A percentile compares a stretch with the other conserved stretches of the same genome.
Conservation (phyloP, 2,113 vertebrate genomes). For the Sander lucioperca region DNA sequence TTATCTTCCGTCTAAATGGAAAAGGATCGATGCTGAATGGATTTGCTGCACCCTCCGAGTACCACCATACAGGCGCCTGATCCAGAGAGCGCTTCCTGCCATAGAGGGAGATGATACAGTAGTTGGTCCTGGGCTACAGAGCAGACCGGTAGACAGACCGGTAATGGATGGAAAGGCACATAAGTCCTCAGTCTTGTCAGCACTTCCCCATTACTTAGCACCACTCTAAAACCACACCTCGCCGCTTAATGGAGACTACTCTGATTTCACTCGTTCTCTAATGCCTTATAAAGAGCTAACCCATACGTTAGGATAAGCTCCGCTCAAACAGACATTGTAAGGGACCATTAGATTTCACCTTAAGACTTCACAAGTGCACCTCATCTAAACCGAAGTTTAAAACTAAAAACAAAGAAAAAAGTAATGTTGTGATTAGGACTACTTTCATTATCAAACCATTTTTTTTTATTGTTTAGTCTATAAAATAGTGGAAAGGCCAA, state of each 20-base stretch:
- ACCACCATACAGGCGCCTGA: constrained; percentile 61
- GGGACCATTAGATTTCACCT: neutral
- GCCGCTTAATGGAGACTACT: constrained; percentile 75
- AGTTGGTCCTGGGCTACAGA: constrained; percentile 46
- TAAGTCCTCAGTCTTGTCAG: constrained; percentile 77
- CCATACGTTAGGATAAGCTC: constrained; percentile 28
- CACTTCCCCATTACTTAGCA: constrained; percentile 79
- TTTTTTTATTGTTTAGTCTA: neutral
- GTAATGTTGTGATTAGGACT: neutral
- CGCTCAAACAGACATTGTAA: constrained; percentile 17
- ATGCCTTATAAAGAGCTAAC: constrained; percentile 66
- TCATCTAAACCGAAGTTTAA: neutral
- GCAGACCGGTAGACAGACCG: constrained; percentile 66
- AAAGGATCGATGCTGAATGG: constrained; percentile 80
- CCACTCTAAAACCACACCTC: constrained; percentile 82
- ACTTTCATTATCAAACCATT: neutral
- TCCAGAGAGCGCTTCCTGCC: constrained; percentile 75
- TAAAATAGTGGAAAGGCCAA: neutral
- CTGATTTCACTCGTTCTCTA: constrained; percentile 68
- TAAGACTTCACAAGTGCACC: neutral
- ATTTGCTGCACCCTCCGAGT: constrained; percentile 76
- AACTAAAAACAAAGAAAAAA: neutral
- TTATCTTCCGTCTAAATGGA: constrained; percentile 75
- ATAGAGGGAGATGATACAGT: constrained; percentile 47
- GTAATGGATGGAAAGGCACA: constrained; percentile 79